These are phyloP conservation scores for Ailurus styani DNA, from an alignment of 2,113 vertebrate species.

Conservation along the genomic window DNA sequence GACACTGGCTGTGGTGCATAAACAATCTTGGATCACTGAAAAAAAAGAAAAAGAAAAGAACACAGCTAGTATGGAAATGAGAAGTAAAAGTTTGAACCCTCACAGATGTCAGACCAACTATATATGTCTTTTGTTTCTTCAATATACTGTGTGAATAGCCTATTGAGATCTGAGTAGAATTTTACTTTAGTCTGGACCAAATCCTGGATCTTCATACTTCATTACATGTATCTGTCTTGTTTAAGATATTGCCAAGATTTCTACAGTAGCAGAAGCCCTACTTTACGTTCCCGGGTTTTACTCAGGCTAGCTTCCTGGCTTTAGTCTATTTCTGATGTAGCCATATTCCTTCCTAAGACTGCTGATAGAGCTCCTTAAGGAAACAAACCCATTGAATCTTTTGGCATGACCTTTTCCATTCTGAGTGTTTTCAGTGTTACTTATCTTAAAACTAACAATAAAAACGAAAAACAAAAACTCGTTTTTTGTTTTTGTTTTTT, in stretches of 20 bases:
- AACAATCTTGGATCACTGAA: no score
- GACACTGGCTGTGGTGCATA: no score
- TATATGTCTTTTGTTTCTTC: neutral
- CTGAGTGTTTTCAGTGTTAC: neutral
- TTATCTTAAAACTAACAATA: neutral
- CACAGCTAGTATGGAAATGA: neutral
- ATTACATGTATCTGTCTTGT: neutral
- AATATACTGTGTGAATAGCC: neutral
- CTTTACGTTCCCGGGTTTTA: neutral
- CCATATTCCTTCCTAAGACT: neutral
- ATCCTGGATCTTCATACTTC: neutral
- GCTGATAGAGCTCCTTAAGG: neutral
- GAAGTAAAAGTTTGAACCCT: neutral
- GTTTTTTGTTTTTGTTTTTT: neutral
- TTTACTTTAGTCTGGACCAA: neutral
- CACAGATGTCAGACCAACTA: neutral
- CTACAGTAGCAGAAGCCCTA: neutral
- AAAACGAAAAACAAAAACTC: neutral
- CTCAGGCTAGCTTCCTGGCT: neutral
- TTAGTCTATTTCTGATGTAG: neutral
- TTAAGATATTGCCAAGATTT: neutral
- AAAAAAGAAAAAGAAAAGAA: no score
- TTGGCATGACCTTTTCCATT: neutral
- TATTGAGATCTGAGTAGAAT: neutral
- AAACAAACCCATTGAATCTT: neutral